Evolutionary conservation across 1,140 invertebrate species (phyloP).

Genomic region (Orius insidiosus): DNA sequence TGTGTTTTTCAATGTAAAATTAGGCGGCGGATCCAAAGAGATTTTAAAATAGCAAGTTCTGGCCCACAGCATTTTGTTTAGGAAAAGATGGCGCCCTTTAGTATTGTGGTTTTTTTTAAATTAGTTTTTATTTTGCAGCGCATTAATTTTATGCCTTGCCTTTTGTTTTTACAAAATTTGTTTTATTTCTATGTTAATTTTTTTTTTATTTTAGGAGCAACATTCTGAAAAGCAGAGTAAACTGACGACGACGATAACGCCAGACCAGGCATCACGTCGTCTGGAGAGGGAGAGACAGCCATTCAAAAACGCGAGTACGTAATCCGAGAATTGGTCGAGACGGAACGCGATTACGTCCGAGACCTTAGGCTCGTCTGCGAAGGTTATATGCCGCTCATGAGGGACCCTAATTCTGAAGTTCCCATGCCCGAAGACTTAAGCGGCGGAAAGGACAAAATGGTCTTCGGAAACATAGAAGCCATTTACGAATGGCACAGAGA

Average conservation of each 20-base stretch:
- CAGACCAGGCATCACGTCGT: neutral
- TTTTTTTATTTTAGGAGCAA: constrained; percentile 30
- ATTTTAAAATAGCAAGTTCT: too few species aligned
- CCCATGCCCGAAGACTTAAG: constrained; percentile 75
- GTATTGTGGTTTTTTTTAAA: too few species aligned
- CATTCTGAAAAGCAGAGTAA: constrained; percentile 36
- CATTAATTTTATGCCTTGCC: neutral
- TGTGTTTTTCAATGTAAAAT: too few species aligned
- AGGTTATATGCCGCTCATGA: constrained; percentile 56
- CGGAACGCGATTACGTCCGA: constrained; percentile 86
- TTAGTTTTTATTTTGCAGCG: constrained; percentile 4
- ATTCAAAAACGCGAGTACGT: constrained; percentile 51
- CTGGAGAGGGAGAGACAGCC: constrained; percentile 21
- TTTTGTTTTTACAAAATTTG: neutral
- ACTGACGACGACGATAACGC: constrained; percentile 14
- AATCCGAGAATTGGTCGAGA: constrained; percentile 79
- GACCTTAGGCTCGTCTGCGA: constrained; percentile 76
- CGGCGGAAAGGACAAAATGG: constrained; percentile 88
- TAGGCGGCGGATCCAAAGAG: too few species aligned
- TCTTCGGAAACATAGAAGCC: constrained; percentile 94
- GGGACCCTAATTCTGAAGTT: constrained; percentile 49
- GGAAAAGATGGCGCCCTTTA: too few species aligned
- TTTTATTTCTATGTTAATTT: neutral
- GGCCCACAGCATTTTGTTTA: too few species aligned
- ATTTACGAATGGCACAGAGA: constrained; percentile 98